Conservation (phyloP, 2,113 vertebrate genomes). For the Menidia beryllina region DNA sequence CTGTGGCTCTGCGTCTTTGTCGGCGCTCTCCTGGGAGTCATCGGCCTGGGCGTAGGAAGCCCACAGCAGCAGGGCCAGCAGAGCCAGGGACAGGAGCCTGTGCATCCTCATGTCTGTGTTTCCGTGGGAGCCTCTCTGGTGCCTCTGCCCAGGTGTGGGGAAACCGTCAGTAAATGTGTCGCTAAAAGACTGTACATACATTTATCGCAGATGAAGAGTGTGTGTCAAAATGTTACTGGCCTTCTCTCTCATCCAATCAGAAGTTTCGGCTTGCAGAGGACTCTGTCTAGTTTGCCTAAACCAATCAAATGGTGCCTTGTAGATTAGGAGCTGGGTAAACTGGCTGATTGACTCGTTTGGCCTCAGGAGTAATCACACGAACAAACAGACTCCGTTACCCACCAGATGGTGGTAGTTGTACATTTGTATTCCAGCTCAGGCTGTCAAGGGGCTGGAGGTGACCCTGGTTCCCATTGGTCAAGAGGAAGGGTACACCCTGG, state of each 20-base stretch:
- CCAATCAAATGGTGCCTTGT: slow-evolving; percentile 62
- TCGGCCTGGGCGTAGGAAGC: slow-evolving; percentile 50
- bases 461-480: no score
- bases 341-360: neutral
- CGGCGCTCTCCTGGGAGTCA: slow-evolving; percentile 3
- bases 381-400: neutral
- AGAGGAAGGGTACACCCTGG: no score
- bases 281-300: neutral
- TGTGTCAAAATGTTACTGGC: slow-evolving; percentile 76
- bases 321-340: slow-evolving; percentile 21
- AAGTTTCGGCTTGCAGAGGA: neutral
- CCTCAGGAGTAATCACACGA: neutral
- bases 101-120: slow-evolving; percentile 50
- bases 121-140: slow-evolving; percentile 32
- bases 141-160: slow-evolving; percentile 36
- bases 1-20: neutral
- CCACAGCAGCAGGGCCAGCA: slow-evolving; percentile 73
- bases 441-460: no score
- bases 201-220: slow-evolving; percentile 46
- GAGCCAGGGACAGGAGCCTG: slow-evolving; percentile 27
- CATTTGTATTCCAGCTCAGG: no score
- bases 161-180: slow-evolving; percentile 18
- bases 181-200: slow-evolving; percentile 36
- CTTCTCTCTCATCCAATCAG: slow-evolving; percentile 65
- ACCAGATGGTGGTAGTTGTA: neutral